Evolutionary conservation across 2,113 vertebrate species (phyloP), one percentile per base, ranked within the genome.

Genomic region (Leucoraja erinaceus): DNA sequence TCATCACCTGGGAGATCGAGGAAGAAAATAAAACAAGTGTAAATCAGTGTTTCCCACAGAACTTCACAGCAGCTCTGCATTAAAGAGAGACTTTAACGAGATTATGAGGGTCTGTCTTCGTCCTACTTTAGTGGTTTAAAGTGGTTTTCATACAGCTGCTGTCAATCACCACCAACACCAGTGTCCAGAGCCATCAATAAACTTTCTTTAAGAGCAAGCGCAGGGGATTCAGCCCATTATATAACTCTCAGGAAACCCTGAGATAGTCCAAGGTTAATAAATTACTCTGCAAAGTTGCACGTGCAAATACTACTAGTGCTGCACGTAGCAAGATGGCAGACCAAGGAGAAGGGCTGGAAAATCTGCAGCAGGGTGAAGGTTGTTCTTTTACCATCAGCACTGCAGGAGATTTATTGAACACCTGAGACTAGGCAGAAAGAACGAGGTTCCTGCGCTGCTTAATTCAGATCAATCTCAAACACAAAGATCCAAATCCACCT

Each of bases 1-100:
- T 98, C 97, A 98, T 98, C 88, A 98, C 96, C 97, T 98, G 93
- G 78, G 95, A 95, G 14, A 88, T n/a, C 6, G 83, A 66, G 59
- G 28, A 7, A n/a, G 47, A 61, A 31, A 88, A 77, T 14, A 77
- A 88, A 63, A 31, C 12, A 88, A n/a, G 83, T 66, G 83, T 33
- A 88, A 88, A 88, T 88, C 28, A 63, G 28, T 61, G 61, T 16
- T 25, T 66, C 83, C 61, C 59, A 0, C 10, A 31, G 59, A 59
- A 33, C 63, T 84, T 63, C 59, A 31, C 59, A 31, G 83, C 83
- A 66, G 61, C 12, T 63, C 83, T 88, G 11, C 7, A 61, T 63
- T 59, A 88, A 88, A 88, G 14, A 7, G n/a, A 14, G 59, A 5
- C 59, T 86, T 63, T 63, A 88, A 88, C 59, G 63, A 28, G 59